These are phyloP conservation scores for Eucera pruinosa DNA, from an alignment of 2,888 invertebrate species.

Conservation along the genomic window DNA sequence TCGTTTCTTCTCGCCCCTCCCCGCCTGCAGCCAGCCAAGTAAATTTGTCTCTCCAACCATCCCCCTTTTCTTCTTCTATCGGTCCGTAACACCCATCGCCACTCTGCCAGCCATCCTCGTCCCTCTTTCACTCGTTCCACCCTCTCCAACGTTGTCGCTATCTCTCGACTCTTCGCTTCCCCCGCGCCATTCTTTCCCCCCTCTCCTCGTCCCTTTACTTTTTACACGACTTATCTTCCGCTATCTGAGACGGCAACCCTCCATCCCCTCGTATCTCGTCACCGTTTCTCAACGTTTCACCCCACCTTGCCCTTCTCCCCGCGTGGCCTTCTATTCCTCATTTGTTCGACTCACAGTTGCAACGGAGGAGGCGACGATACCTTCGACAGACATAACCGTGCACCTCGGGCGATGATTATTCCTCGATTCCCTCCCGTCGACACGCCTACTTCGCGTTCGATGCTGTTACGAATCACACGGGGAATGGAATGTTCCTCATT, in stretches of 20 bases:
- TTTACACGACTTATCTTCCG: slow-evolving; percentile 74
- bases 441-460: slow-evolving; percentile 1
- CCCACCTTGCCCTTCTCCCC: background rate
- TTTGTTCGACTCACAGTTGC: slow-evolving; percentile 65
- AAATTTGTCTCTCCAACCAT: slow-evolving; percentile 69
- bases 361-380: slow-evolving; percentile 54
- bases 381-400: slow-evolving; percentile 50
- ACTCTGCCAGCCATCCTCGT: slow-evolving; percentile 46
- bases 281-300: slow-evolving; percentile 38
- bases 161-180: slow-evolving; percentile 41
- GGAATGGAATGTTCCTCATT: background rate
- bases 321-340: slow-evolving; percentile 48
- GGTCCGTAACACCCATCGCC: slow-evolving; percentile 37
- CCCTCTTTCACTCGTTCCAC: slow-evolving; percentile 2
- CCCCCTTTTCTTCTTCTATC: slow-evolving; percentile 12
- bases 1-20: slow-evolving; percentile 10
- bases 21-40: slow-evolving; percentile 28
- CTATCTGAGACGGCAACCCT: slow-evolving; percentile 69
- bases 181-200: slow-evolving; percentile 3
- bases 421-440: slow-evolving; percentile 55
- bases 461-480: background rate
- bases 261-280: slow-evolving; percentile 39
- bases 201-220: slow-evolving; percentile 44
- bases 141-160: slow-evolving; percentile 35
- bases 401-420: slow-evolving; percentile 69